Evolutionary conservation across 2,888 invertebrate genomes (phyloP).

Genomic region (Leptopilina myrica): DNA sequence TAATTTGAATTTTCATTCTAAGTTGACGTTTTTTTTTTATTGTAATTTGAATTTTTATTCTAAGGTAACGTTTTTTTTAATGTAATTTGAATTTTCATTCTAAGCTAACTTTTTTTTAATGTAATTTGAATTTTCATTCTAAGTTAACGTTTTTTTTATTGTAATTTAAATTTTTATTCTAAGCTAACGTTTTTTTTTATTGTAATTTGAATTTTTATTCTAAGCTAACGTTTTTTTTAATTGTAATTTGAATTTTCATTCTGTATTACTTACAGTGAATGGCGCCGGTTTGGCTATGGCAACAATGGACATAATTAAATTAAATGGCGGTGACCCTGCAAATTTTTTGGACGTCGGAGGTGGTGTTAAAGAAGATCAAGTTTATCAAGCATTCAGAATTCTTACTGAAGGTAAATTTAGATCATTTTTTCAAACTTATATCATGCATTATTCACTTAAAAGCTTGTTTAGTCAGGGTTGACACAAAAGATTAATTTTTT

Average conservation of each 20-base stretch:
- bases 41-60: constrained; percentile 16
- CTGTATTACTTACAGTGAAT: constrained; percentile 83
- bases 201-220: constrained; percentile 17
- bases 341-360: constrained; percentile 99
- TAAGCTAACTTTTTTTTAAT: not conserved
- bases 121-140: constrained; percentile 18
- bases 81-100: constrained; percentile 15
- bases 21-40: no score
- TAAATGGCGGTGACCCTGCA: constrained; percentile 97
- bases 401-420: constrained; percentile 82
- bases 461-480: no score
- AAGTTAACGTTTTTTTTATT: no score
- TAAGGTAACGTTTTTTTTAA: not conserved
- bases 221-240: not conserved
- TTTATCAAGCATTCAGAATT: constrained; percentile 93
- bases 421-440: not conserved
- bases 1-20: constrained; percentile 16
- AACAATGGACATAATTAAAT: constrained; percentile 99
- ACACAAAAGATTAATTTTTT: no score
- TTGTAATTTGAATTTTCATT: constrained; percentile 17
- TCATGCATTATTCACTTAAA: no score
- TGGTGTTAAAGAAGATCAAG: constrained; percentile 95
- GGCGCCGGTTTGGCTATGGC: constrained; percentile 99
- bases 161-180: constrained; percentile 18
- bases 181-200: no score